Conservation (phyloP, 2,888 invertebrate genomes). For the Nezara viridula region DNA sequence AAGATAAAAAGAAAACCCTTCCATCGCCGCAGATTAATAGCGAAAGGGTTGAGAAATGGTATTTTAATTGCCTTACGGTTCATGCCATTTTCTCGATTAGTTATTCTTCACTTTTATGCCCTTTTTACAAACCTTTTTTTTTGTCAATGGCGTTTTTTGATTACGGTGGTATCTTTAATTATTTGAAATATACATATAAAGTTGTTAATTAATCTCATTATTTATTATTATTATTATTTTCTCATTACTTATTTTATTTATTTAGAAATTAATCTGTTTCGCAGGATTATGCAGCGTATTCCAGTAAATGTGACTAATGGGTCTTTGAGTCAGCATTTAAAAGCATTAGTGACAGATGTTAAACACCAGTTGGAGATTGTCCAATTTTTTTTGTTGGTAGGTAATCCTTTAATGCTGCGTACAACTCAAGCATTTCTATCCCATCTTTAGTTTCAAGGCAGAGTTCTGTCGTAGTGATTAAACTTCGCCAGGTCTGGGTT, state of each 20-base stretch:
- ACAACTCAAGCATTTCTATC: background rate
- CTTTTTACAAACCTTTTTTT: background rate
- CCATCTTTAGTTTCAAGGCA: background rate
- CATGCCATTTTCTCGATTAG: background rate
- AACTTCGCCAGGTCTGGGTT: background rate
- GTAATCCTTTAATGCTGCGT: background rate
- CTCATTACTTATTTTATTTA: background rate
- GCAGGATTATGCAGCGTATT: too few species aligned
- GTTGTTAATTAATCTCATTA: too few species aligned
- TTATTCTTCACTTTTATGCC: background rate
- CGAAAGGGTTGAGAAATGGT: background rate
- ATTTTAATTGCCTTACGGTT: background rate
- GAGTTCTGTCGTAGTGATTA: background rate
- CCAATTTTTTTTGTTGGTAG: constrained; percentile 10
- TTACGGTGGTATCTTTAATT: too few species aligned
- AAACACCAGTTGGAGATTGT: background rate
- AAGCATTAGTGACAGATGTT: constrained; percentile 46
- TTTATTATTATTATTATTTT: background rate
- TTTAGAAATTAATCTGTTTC: background rate
- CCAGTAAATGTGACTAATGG: background rate
- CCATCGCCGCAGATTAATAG: background rate
- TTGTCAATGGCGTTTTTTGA: too few species aligned
- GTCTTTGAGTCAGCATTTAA: constrained; percentile 47
- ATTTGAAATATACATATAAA: too few species aligned
- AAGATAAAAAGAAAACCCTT: background rate